Conservation (phyloP, 2,888 invertebrate species). For the Meiosimyza platycephala region DNA sequence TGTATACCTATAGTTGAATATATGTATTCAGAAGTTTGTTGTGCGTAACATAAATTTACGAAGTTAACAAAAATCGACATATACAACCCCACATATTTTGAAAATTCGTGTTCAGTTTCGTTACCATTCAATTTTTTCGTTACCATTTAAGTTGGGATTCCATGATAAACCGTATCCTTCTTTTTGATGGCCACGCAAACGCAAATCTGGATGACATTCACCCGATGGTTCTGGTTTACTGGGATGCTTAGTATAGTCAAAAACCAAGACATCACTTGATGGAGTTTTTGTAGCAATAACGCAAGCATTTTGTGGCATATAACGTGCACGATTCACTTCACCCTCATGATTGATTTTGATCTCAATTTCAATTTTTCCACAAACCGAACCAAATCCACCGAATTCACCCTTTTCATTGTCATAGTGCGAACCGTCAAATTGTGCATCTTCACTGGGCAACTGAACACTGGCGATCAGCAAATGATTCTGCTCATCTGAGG, state of each 20-base stretch:
- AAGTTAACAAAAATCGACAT: too few relatives aligned
- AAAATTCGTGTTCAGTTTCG: too few relatives aligned
- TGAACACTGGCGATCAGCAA: constrained; percentile 97
- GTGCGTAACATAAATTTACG: too few relatives aligned
- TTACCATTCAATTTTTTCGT: constrained; percentile 26
- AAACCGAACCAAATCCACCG: constrained; percentile 99
- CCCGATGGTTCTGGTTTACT: constrained; percentile 98
- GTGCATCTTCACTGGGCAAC: constrained; percentile 98
- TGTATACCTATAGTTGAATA: too few relatives aligned
- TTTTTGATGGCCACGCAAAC: constrained; percentile 70
- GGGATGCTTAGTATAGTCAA: constrained; percentile 99
- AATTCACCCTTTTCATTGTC: constrained; percentile 99
- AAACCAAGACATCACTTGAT: constrained; percentile 97
- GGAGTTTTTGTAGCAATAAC: constrained; percentile 99
- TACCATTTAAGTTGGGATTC: constrained; percentile 97
- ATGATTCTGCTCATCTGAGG: constrained; percentile 99
- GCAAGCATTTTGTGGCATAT: constrained; percentile 99
- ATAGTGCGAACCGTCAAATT: constrained; percentile 99
- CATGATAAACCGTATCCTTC: constrained; percentile 86
- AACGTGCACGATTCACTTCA: constrained; percentile 97
- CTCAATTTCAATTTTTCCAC: constrained; percentile 99
- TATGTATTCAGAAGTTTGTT: too few relatives aligned
- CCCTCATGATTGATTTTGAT: constrained; percentile 99
- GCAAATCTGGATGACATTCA: constrained; percentile 97
- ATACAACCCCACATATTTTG: too few relatives aligned